Evolutionary conservation across 2,888 invertebrate species (phyloP).

Genomic region (Drosophila setosimentum): DNA sequence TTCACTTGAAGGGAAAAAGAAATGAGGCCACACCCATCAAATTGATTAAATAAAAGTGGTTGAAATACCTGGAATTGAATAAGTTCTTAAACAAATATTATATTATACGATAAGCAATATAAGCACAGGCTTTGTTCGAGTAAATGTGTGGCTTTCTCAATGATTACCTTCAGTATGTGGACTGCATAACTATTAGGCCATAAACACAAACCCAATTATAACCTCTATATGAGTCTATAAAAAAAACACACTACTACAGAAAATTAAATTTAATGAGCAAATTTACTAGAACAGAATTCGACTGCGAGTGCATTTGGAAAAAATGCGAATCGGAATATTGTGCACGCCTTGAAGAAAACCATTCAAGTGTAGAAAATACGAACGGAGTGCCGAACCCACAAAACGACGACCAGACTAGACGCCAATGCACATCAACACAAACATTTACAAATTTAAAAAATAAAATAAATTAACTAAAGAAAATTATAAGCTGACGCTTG

Average conservation of each 20-base stretch:
- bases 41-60: background rate
- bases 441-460: constrained; percentile 22
- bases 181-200: constrained; percentile 6
- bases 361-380: constrained; percentile 74
- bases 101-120: background rate
- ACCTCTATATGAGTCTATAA: constrained; percentile 26
- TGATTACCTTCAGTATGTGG: constrained; percentile 16
- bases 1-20: background rate
- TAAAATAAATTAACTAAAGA: constrained; percentile 24
- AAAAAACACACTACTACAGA: constrained; percentile 25
- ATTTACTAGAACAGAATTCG: constrained; percentile 63
- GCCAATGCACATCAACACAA: constrained; percentile 51
- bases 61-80: constrained; percentile 2
- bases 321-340: constrained; percentile 67
- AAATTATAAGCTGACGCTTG: constrained; percentile 69
- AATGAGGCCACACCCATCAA: background rate
- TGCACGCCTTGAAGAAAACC: constrained; percentile 78
- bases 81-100: background rate
- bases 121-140: constrained; percentile 12
- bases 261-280: constrained; percentile 76
- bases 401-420: constrained; percentile 40
- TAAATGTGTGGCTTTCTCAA: background rate
- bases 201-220: constrained; percentile 30
- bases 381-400: constrained; percentile 66
- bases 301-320: constrained; percentile 68